A percentile compares a stretch with the other conserved stretches of the same genome.
These are phyloP conservation scores for Drosophila macrospina DNA, from an alignment of 2,888 invertebrate species.

Conservation along the genomic window DNA sequence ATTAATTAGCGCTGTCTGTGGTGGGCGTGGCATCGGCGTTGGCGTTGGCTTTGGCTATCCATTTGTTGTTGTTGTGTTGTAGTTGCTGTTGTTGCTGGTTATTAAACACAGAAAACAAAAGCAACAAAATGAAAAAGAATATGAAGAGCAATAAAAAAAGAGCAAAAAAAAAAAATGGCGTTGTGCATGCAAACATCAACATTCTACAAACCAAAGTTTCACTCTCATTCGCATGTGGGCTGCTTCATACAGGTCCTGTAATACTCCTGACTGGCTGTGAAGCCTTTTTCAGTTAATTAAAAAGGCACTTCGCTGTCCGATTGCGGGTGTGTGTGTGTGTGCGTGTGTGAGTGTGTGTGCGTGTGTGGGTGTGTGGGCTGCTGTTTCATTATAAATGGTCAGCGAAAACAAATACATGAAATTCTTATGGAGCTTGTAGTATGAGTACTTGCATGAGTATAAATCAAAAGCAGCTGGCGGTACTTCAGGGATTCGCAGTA, in stretches of 20 bases:
- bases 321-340: conserved; percentile 6
- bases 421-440: conserved; percentile 13
- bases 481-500: conserved; percentile 8
- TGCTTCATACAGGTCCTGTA: conserved; percentile 34
- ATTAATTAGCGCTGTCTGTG: conserved; percentile 62
- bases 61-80: conserved; percentile 25
- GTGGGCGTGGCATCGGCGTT: conserved; percentile 45
- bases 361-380: conserved; percentile 19
- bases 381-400: conserved; percentile 54
- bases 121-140: conserved; percentile 15
- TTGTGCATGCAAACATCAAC: conserved; percentile 42
- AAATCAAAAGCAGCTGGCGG: conserved; percentile 50
- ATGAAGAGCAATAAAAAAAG: conserved; percentile 33
- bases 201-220: conserved; percentile 15
- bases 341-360: conserved; percentile 1
- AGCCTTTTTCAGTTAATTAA: conserved; percentile 71
- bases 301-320: conserved; percentile 54
- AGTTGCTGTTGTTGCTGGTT: conserved; percentile 37
- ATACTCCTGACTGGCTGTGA: conserved; percentile 44
- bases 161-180: conserved; percentile 30
- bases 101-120: conserved; percentile 54
- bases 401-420: conserved; percentile 49
- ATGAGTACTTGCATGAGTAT: conserved; percentile 13
- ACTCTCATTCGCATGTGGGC: conserved; percentile 31
- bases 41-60: conserved; percentile 5